These are phyloP conservation scores for Mirounga angustirostris DNA, from an alignment of 2,113 vertebrate species.

Conservation along the genomic window DNA sequence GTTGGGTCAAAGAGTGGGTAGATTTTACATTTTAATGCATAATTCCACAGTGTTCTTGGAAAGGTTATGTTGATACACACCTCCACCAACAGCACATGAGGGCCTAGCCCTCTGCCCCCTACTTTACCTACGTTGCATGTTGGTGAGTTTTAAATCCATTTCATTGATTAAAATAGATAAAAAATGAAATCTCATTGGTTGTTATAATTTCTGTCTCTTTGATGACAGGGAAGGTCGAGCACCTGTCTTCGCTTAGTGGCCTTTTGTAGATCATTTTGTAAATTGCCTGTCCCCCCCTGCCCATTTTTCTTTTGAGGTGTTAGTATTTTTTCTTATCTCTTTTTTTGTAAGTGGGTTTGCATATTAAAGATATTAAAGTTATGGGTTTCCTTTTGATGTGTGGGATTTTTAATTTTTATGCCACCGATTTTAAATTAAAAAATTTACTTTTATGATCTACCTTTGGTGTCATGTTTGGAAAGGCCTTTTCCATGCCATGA, in stretches of 20 bases:
- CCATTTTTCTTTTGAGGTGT: constrained; percentile 18
- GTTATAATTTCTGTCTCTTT: constrained; percentile 66
- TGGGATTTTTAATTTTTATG: constrained; percentile 62
- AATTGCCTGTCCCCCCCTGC: constrained; percentile 43
- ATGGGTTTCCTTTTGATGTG: constrained; percentile 61
- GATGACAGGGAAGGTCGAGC: constrained; percentile 58
- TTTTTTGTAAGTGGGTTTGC: constrained; percentile 29
- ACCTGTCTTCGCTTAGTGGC: constrained; percentile 46
- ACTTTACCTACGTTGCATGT: neutral
- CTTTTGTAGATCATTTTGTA: constrained; percentile 63
- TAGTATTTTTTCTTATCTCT: constrained; percentile 43
- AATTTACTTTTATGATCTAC: neutral
- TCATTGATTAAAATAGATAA: constrained; percentile 58
- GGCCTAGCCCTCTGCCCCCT: neutral
- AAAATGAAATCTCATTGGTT: constrained; percentile 49
- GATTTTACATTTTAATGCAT: neutral
- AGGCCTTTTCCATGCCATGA: neutral
- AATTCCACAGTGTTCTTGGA: neutral
- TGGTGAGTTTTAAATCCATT: constrained; percentile 57
- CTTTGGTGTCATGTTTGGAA: neutral
- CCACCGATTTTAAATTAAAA: constrained; percentile 30
- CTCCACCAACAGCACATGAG: neutral
- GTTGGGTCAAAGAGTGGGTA: constrained; percentile 45
- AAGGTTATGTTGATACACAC: neutral
- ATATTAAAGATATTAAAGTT: constrained; percentile 49